Conservation (phyloP, 2,888 invertebrate genomes). For the Cryptocheilus praepositus region DNA sequence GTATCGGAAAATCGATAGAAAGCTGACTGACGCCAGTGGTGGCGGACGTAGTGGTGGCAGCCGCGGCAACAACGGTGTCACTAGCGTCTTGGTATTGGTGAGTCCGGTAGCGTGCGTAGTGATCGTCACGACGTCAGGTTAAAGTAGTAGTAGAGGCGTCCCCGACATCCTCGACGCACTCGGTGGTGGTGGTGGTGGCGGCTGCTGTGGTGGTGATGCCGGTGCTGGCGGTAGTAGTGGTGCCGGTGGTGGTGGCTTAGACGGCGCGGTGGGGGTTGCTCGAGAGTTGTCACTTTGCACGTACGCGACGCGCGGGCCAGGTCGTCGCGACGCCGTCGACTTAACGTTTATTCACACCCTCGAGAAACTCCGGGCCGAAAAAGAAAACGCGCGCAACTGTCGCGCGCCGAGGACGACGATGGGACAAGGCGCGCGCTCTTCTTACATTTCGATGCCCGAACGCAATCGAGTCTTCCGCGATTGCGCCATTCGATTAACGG, state of each 20-base stretch:
- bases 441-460: no score
- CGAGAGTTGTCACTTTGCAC: constrained; percentile 14
- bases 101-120: not conserved
- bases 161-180: not conserved
- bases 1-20: constrained; percentile 74
- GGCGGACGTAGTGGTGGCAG: constrained; percentile 44
- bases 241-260: constrained; percentile 6
- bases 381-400: no score
- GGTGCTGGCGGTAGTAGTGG: not conserved
- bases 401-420: no score
- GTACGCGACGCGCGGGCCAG: constrained; percentile 10
- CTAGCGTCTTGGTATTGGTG: constrained; percentile 4
- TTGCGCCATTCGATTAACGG: no score
- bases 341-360: no score
- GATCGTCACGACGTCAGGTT: constrained; percentile 1
- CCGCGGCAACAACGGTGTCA: constrained; percentile 20
- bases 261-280: constrained; percentile 11
- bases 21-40: constrained; percentile 64
- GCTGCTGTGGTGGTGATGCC: not conserved
- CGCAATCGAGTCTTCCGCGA: no score
- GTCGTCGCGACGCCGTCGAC: constrained; percentile 4
- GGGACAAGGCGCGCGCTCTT: no score
- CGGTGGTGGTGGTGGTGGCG: not conserved
- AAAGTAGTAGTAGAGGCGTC: not conserved
- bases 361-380: no score